Conservation (phyloP, 2,113 vertebrate genomes). For the Nettapus auritus region DNA sequence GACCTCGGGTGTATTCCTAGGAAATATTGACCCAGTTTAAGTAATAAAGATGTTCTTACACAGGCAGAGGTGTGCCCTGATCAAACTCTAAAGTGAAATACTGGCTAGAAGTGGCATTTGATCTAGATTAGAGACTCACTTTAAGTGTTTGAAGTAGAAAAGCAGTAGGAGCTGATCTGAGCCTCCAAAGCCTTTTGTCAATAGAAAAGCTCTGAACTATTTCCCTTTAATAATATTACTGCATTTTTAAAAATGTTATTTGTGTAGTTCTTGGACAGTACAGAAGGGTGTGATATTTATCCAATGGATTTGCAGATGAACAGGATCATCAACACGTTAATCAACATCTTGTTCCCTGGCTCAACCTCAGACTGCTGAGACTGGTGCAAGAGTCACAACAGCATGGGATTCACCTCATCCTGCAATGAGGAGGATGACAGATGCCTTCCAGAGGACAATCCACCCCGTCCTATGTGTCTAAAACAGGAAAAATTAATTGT, state of each 20-base stretch:
- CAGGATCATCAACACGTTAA: conserved; percentile 5
- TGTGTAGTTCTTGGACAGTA: conserved; percentile 34
- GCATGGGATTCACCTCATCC: background rate
- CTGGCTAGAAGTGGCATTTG: conserved; percentile 24
- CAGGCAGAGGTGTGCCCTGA: background rate
- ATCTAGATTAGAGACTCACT: conserved; percentile 41
- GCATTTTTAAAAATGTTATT: background rate
- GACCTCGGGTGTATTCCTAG: background rate
- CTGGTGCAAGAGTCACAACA: background rate
- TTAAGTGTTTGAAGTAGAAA: conserved; percentile 24
- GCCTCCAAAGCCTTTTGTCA: conserved; percentile 20
- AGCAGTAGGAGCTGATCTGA: background rate
- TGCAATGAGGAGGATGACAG: background rate
- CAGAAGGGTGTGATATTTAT: background rate
- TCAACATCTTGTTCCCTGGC: background rate
- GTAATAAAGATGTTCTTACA: conserved; percentile 11
- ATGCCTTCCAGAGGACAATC: background rate
- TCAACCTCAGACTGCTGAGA: background rate
- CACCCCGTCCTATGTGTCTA: background rate
- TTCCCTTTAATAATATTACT: conserved; percentile 28
- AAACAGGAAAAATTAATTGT: background rate
- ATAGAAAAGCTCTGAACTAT: conserved; percentile 16
- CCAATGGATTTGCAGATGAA: background rate
- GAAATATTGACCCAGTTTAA: conserved; percentile 37
- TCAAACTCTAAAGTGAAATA: conserved; percentile 22